Evolutionary conservation across 2,888 invertebrate species (phyloP), one percentile per base, ranked within the genome.

Genomic region (Disparrhopalites patrizii): DNA sequence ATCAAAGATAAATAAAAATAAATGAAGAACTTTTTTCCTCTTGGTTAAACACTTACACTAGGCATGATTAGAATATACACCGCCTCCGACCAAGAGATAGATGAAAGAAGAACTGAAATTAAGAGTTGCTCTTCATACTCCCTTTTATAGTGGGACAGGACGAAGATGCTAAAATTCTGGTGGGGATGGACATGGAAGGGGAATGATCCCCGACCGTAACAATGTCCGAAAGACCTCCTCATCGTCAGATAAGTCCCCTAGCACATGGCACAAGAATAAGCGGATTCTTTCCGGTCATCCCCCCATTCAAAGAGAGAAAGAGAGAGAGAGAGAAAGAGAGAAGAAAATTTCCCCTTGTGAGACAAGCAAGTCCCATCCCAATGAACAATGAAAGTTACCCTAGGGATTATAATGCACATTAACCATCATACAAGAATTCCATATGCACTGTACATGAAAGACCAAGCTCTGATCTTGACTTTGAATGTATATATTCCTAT

Each of bases 121-220:
- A 68, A 64, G 55, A 18, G n/a, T n/a, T n/a, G n/a, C n/a, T n/a
- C n/a, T n/a, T n/a, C n/a, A n/a, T n/a, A n/a, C 51, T 58, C 28
- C 67, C 68, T 73, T 73, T 71, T 73, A 73, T 73, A 73, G 66
- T 56, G 40, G 62, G n/a, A n/a, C n/a, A n/a, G 1, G 27, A 20
- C 5, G 38, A 23, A 8, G 57, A 40, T 25, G 28, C n/a, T n/a
- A 28, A 55, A 25, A 55, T 13, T 28, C 57, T 27, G 18, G 57
- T 57, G 57, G 43, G 40, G 57, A 57, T 57, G 57, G 43, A 57
- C 40, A 28, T n/a, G 27, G 28, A 38, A 57, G n/a, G n/a, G n/a
- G n/a, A n/a, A n/a, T n/a, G n/a, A 28, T 31, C 30, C 50, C 25
- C 33, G 20, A 30, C 61, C 23, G 43, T 47, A 60, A 43, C 60